Base-by-base conservation (phyloP, 2,888 invertebrate species). In the Lamproptera curius region DNA sequence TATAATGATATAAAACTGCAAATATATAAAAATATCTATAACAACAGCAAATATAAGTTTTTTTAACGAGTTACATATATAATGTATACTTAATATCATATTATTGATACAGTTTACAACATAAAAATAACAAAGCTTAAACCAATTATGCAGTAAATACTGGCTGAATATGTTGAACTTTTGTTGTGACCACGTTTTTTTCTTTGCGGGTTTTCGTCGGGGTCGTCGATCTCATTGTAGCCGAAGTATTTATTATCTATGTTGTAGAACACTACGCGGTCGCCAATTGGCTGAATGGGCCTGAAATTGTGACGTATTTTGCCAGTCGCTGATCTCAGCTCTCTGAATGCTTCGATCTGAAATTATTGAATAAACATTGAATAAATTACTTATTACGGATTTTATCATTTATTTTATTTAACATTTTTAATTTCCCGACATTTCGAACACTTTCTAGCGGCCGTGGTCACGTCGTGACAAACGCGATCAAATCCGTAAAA, bases 241-340 rank as follows among this genome's bases (percentile, higher is more conserved):
- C 65, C 69, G 54, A 76, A 85, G 57, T 86, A 87, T 45, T 69
- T 85, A 56, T 59, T 79, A 53, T 86, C 89, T 1, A 89, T 73
- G 52, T 92, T 92, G 62, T 90, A 90, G 65, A 83, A 91, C 0
- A 94, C 90, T 0, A 81, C 77, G 56, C 96, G 87, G 61, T 93
- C 92, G 20, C 93, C 92, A 1, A 94, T 81, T 0, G 94, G 94
- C 65, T 96, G 95, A 23, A 94, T 91, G 0, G 96, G 95, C 10
- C 96, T 90, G 72, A 93, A 95, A 75, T 96, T 96, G 67, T 95
- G 94, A 0, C 91, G 92, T 53, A 96, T 83, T 56, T 89, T 87
- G 2, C 93, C 95, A 42, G 91, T 90, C 8, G 88, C 80, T 1
- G 91, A 90, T 42, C 89, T 88, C 31, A 96, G 80, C 54, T 90